A percentile compares a stretch with the other conserved stretches of the same genome.
phyloP scores from a whole-genome alignment of 2,888 invertebrate species.

The Phasia obesa region DNA sequence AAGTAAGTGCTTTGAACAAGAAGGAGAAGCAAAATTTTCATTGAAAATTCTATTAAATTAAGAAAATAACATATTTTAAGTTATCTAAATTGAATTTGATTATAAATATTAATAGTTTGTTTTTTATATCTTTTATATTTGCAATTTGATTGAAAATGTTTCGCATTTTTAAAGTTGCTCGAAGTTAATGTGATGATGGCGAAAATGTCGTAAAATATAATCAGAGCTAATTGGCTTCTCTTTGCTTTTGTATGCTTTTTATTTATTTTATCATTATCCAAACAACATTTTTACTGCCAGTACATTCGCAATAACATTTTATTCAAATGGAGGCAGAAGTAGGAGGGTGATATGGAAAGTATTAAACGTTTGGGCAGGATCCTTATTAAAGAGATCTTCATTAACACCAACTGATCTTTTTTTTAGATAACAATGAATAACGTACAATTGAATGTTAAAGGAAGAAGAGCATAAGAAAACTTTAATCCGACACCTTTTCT shows the following conservation, averaged over 20 bases:
- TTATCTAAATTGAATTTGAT: slow-evolving; percentile 38
- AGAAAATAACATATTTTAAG: slow-evolving; percentile 51
- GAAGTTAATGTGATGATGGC: slow-evolving; percentile 26
- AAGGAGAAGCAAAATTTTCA: slow-evolving; percentile 3
- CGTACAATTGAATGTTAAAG: no score
- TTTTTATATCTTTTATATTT: slow-evolving; percentile 12
- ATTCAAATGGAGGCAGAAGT: no score
- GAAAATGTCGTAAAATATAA: slow-evolving; percentile 64
- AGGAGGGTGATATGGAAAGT: no score
- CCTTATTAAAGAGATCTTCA: no score
- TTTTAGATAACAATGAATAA: no score
- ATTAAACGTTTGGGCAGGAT: no score
- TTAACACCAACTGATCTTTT: no score
- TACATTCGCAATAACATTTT: not conserved
- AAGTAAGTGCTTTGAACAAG: slow-evolving; percentile 47
- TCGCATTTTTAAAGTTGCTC: not conserved
- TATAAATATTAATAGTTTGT: slow-evolving; percentile 51
- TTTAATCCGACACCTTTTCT: no score
- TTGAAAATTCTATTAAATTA: slow-evolving; percentile 58
- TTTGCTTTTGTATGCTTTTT: slow-evolving; percentile 51
- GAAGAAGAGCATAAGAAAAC: no score
- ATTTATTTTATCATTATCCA: slow-evolving; percentile 15
- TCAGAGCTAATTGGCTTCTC: slow-evolving; percentile 68
- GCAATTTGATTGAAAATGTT: slow-evolving; percentile 2
- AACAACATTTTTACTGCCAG: not conserved